Conservation (phyloP, 2,797 vertebrate genomes). For the Leptoclinus maculatus region DNA sequence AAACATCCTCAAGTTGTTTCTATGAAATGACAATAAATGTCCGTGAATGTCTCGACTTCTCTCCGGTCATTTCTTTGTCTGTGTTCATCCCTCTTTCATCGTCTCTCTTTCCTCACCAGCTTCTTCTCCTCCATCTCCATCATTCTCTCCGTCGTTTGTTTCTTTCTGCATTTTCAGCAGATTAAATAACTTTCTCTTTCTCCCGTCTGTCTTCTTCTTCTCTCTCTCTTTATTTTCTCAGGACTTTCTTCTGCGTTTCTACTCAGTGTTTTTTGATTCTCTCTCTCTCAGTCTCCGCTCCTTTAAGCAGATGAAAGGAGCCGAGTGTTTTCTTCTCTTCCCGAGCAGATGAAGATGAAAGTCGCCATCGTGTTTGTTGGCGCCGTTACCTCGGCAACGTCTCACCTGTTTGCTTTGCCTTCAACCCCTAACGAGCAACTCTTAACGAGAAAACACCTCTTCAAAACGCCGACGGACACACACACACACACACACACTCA, state of each 20-base stretch:
- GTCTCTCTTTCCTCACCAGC: neutral
- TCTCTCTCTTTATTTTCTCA: neutral
- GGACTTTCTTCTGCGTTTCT: neutral
- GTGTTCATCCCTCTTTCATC: neutral
- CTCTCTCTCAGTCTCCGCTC: conserved; percentile 21
- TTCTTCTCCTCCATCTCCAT: neutral
- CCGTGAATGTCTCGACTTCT: neutral
- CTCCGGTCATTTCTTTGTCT: neutral
- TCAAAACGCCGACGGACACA: conserved; percentile 30
- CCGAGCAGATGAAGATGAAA: conserved; percentile 71
- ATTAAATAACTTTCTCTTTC: neutral
- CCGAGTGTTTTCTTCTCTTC: conserved; percentile 56
- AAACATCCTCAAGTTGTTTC: neutral
- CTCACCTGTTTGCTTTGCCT: conserved; percentile 73
- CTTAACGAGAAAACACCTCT: conserved; percentile 73
- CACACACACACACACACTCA: neutral
- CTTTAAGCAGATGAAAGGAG: conserved; percentile 68
- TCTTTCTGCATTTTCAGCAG: neutral
- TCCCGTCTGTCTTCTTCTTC: neutral
- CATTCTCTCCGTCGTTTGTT: neutral
- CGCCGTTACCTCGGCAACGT: conserved; percentile 53
- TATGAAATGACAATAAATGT: neutral
- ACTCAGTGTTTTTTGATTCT: neutral
- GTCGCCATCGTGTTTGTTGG: conserved; percentile 67
- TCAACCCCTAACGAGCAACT: conserved; percentile 70